These are phyloP conservation scores for Emberiza fucata DNA, from an alignment of 2,113 vertebrate genomes.

Conservation along the genomic window DNA sequence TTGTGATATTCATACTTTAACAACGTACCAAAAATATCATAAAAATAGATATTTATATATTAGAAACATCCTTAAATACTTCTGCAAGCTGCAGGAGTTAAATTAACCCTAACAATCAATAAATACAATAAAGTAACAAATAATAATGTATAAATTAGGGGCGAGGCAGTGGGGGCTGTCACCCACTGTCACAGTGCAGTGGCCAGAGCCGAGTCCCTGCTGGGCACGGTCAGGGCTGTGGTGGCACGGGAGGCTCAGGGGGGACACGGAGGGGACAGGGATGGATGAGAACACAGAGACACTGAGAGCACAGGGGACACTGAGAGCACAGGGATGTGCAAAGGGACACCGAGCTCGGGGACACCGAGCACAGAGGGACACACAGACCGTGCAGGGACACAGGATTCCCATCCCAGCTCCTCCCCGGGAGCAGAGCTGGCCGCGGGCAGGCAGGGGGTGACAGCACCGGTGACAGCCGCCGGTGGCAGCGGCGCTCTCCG, in stretches of 20 bases:
- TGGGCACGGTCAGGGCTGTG: neutral
- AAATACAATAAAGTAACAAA: conserved; percentile 26
- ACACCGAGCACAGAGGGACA: neutral
- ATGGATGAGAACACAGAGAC: neutral
- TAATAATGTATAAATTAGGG: conserved; percentile 31
- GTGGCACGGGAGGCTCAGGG: neutral
- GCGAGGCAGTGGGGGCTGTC: neutral
- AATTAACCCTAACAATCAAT: conserved; percentile 27
- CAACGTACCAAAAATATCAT: neutral
- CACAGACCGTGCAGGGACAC: neutral
- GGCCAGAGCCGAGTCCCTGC: neutral
- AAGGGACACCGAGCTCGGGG: no score
- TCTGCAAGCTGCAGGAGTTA: neutral
- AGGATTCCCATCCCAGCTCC: neutral
- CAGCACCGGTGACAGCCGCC: fast-evolving
- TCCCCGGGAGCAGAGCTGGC: neutral
- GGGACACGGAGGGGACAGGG: neutral
- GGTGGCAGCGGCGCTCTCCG: neutral
- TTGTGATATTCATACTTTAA: neutral
- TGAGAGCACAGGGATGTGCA: no score
- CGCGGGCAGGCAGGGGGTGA: neutral
- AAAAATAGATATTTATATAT: conserved; percentile 59
- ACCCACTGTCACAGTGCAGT: neutral
- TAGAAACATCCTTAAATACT: conserved; percentile 39
- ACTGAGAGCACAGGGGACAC: neutral